Evolutionary conservation across 2,113 vertebrate species (phyloP).

Genomic region (Callionymus lyra): DNA sequence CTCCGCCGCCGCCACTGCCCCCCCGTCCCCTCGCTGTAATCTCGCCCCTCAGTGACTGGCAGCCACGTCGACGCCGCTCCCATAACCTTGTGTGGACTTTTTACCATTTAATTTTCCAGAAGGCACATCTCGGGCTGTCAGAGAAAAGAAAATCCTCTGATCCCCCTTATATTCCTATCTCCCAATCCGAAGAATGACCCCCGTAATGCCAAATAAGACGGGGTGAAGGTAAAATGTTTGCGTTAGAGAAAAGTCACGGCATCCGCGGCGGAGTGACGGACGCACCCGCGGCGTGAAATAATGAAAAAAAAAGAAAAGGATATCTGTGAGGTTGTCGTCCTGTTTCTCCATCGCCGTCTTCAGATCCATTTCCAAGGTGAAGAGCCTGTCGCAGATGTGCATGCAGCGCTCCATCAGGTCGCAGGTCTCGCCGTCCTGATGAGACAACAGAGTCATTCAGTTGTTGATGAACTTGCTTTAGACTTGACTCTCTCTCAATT

Average conservation of each 20-base stretch:
- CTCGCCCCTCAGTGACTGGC: conserved; percentile 47
- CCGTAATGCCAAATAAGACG: conserved; percentile 34
- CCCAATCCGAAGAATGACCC: conserved; percentile 30
- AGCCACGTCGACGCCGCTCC: conserved; percentile 24
- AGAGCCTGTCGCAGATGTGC: conserved; percentile 67
- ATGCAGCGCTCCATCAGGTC: conserved; percentile 64
- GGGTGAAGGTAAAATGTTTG: conserved; percentile 5
- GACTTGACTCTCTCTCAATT: too few species aligned
- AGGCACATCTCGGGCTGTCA: conserved; percentile 30
- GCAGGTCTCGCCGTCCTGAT: conserved; percentile 48
- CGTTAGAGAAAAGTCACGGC: conserved; percentile 5
- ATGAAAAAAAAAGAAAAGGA: conserved; percentile 65
- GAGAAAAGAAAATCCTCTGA: conserved; percentile 33
- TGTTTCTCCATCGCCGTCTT: conserved; percentile 64
- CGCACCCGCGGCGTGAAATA: conserved; percentile 10
- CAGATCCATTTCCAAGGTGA: conserved; percentile 77
- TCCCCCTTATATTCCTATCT: conserved; percentile 27
- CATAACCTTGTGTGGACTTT: conserved; percentile 44
- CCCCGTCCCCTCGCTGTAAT: conserved; percentile 38
- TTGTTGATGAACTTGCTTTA: too few species aligned
- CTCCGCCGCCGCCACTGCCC: conserved; percentile 15
- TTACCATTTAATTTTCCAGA: conserved; percentile 39
- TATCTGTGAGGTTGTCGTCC: conserved; percentile 78
- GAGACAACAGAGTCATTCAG: too few species aligned
- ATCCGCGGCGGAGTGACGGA: too few species aligned